A percentile compares a stretch with the other conserved stretches of the same genome.
These are phyloP conservation scores for Neodiprion pinetum DNA, from an alignment of 1,140 invertebrate species.

Conservation along the genomic window DNA sequence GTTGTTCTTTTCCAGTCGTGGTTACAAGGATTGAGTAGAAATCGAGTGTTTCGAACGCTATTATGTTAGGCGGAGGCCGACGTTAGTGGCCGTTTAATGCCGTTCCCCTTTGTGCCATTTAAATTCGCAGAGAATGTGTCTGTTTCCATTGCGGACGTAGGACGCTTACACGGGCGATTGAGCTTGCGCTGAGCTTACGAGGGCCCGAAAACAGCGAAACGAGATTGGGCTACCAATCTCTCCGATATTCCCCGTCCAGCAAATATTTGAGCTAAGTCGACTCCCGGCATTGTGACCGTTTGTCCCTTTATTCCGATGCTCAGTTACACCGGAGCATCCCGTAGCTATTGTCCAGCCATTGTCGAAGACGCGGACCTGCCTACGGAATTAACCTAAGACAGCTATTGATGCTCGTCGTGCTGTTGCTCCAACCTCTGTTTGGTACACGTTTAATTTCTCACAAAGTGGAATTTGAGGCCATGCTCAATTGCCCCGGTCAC, in stretches of 20 bases:
- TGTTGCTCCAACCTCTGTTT: too few species aligned
- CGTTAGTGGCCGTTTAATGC: background rate
- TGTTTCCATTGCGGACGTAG: background rate
- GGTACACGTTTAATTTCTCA: background rate
- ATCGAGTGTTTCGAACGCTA: too few species aligned
- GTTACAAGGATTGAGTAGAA: too few species aligned
- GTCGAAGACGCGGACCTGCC: background rate
- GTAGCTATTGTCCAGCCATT: background rate
- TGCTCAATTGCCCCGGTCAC: constrained; percentile 20
- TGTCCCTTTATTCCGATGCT: background rate
- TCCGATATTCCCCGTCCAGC: background rate
- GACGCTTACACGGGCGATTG: background rate
- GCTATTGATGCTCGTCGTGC: too few species aligned
- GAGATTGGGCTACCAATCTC: background rate
- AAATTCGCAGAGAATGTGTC: background rate
- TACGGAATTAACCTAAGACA: background rate
- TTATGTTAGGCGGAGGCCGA: too few species aligned
- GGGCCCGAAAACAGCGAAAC: background rate
- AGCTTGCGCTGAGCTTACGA: background rate
- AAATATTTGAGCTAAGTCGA: constrained; percentile 19
- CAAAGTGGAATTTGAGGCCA: constrained; percentile 16
- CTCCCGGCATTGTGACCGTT: background rate
- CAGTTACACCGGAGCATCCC: too few species aligned
- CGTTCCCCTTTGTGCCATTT: background rate
- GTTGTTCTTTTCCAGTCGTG: too few species aligned